Conservation (phyloP, 2,888 invertebrate species). For the Octonoba sinensis region DNA sequence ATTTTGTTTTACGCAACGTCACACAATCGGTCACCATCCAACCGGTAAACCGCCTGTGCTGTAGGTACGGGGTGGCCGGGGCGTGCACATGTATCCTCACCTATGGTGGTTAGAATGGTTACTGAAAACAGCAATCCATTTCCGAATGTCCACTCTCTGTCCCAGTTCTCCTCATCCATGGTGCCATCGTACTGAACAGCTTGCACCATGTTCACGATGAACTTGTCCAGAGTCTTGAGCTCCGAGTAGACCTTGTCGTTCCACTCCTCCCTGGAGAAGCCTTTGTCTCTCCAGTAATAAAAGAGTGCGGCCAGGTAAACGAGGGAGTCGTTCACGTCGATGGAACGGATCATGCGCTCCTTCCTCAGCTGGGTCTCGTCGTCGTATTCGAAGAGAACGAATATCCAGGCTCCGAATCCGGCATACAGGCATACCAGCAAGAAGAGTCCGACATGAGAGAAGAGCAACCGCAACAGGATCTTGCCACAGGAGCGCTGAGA, state of each 20-base stretch:
- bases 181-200: constrained; percentile 67
- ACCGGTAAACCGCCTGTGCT: too few relatives aligned
- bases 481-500: constrained; percentile 47
- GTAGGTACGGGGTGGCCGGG: too few relatives aligned
- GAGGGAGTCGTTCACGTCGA: constrained; percentile 67
- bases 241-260: constrained; percentile 58
- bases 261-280: constrained; percentile 63
- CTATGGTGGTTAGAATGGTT: constrained; percentile 68
- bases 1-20: too few relatives aligned
- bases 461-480: constrained; percentile 67
- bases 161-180: constrained; percentile 64
- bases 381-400: constrained; percentile 66
- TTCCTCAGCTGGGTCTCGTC: constrained; percentile 61
- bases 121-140: constrained; percentile 68
- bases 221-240: constrained; percentile 66
- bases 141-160: constrained; percentile 67
- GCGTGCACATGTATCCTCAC: too few relatives aligned
- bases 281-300: constrained; percentile 66
- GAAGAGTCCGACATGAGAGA: constrained; percentile 68
- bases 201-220: constrained; percentile 65
- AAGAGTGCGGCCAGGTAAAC: constrained; percentile 66
- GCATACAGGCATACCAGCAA: constrained; percentile 67
- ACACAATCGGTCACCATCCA: too few relatives aligned
- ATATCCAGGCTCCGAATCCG: constrained; percentile 67
- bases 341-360: constrained; percentile 62